Conservation (phyloP, 2,797 vertebrate genomes). For the Buphagus erythrorhynchus region DNA sequence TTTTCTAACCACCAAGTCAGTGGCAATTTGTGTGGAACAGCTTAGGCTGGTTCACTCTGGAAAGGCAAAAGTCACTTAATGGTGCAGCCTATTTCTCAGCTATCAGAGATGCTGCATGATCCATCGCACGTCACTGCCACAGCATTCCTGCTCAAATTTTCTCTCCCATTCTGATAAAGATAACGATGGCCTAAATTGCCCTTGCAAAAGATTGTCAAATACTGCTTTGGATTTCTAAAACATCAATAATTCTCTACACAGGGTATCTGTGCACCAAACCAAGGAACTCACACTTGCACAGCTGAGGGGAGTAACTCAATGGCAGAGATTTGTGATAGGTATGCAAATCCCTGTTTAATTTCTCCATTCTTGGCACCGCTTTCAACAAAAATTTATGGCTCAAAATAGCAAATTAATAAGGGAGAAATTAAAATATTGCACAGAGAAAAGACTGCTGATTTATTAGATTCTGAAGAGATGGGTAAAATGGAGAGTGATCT, state of each 20-base stretch:
- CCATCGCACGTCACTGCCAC: accelerated
- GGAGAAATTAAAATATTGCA: neutral
- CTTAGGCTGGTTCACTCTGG: neutral
- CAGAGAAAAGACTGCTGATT: neutral
- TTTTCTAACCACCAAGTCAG: neutral
- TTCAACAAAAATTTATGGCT: neutral
- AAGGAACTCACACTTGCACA: neutral
- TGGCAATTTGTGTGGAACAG: neutral
- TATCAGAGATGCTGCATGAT: neutral
- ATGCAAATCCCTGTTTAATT: neutral
- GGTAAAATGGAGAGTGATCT: neutral
- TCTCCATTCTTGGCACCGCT: neutral
- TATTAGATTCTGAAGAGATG: neutral
- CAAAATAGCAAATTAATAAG: neutral
- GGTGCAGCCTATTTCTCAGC: neutral
- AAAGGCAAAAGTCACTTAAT: neutral
- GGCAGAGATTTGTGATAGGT: neutral
- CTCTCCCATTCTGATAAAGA: neutral
- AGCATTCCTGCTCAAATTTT: neutral
- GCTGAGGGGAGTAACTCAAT: neutral
- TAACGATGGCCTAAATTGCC: neutral
- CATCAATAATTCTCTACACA: neutral
- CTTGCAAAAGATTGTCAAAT: neutral
- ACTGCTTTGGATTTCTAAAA: neutral
- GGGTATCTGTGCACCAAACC: neutral